A percentile compares a stretch with the other conserved stretches of the same genome.
These are phyloP conservation scores for Brachyistius frenatus DNA, from an alignment of 2,113 vertebrate genomes.

Conservation along the genomic window DNA sequence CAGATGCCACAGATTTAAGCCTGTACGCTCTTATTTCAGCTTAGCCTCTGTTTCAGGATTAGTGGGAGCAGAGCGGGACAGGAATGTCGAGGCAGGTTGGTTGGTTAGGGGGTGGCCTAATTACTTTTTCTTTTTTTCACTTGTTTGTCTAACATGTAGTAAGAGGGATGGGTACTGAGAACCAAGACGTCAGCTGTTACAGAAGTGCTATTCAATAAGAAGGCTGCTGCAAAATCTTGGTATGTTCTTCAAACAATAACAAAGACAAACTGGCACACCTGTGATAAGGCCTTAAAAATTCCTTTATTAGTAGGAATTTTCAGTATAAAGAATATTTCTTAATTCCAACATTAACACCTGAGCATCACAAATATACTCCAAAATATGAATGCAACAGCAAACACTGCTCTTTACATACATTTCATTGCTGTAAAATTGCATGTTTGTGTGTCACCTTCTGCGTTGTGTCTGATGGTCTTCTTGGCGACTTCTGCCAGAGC, in stretches of 20 bases:
- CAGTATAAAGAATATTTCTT: no score
- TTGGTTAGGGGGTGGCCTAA: neutral
- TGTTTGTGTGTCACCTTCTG: conserved; percentile 81
- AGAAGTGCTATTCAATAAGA: neutral
- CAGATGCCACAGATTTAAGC: conserved; percentile 29
- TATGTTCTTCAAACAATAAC: neutral
- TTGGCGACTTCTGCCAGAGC: conserved; percentile 96
- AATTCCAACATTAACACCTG: no score
- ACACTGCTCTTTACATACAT: neutral
- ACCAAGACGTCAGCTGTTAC: neutral
- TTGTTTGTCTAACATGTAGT: neutral
- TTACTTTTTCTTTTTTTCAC: neutral
- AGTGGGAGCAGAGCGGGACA: neutral
- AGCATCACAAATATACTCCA: neutral
- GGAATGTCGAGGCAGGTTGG: neutral
- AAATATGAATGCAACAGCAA: neutral
- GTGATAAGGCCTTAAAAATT: no score
- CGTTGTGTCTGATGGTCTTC: conserved; percentile 90
- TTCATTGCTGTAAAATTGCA: neutral
- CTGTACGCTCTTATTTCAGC: conserved; percentile 7
- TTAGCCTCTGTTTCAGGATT: conserved; percentile 49
- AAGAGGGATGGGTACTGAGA: neutral
- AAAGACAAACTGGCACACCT: no score
- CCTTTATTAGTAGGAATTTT: no score
- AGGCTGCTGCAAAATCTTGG: neutral